A percentile compares a stretch with the other conserved stretches of the same genome.
phyloP scores from a whole-genome alignment of 2,113 vertebrate genomes.

The Pedetes capensis region DNA sequence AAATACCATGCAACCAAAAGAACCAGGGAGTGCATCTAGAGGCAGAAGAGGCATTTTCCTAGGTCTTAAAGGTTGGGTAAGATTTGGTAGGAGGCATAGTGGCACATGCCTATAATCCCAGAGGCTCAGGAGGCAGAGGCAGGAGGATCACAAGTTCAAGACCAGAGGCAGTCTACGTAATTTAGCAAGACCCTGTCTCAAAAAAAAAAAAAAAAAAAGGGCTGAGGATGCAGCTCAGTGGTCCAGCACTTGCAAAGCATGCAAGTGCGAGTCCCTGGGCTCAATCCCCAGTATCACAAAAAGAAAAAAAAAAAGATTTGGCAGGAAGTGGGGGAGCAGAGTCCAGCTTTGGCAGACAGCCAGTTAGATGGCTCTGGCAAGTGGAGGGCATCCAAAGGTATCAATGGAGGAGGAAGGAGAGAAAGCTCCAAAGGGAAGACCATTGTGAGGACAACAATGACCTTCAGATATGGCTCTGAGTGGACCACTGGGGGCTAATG shows the following conservation, averaged over 20 bases:
- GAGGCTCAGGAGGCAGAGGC: too few relatives aligned
- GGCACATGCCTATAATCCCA: too few relatives aligned
- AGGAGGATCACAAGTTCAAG: too few relatives aligned
- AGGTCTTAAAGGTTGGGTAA: neutral
- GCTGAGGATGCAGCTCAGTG: too few relatives aligned
- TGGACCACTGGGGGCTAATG: neutral
- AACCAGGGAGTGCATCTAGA: neutral
- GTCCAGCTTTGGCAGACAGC: neutral
- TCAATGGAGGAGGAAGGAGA: neutral
- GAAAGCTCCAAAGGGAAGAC: neutral
- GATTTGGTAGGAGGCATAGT: neutral
- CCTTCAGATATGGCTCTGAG: neutral
- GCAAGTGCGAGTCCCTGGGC: too few relatives aligned
- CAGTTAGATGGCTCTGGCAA: neutral
- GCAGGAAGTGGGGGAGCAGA: neutral
- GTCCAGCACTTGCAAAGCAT: too few relatives aligned
- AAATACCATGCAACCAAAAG: neutral
- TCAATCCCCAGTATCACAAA: too few relatives aligned
- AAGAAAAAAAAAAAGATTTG: neutral
- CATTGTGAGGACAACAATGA: fast-evolving
- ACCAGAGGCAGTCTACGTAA: too few relatives aligned
- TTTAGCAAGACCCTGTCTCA: too few relatives aligned
- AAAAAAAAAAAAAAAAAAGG: too few relatives aligned
- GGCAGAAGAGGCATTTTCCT: neutral
- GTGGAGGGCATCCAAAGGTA: neutral